These are phyloP conservation scores for Cyaniris semiargus DNA, from an alignment of 2,888 invertebrate genomes.

Conservation along the genomic window DNA sequence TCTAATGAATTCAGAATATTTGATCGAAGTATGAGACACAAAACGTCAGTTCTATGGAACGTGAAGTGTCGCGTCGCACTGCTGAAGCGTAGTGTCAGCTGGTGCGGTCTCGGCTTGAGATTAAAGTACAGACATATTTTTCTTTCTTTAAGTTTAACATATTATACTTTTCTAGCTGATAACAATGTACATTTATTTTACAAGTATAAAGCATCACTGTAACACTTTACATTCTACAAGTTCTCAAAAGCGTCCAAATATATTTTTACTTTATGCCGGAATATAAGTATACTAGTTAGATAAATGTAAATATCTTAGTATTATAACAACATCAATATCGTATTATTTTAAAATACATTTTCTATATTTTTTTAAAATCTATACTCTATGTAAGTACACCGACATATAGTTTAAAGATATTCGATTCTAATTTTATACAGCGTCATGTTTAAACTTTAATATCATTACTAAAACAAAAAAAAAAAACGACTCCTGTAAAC, in stretches of 20 bases:
- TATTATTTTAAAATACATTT: constrained; percentile 7
- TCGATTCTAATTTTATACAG: not conserved
- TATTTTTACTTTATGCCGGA: not conserved
- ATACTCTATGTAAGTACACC: not conserved
- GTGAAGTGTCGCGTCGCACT: too few relatives aligned
- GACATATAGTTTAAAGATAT: not conserved
- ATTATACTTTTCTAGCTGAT: not conserved
- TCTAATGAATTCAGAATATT: too few relatives aligned
- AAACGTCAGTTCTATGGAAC: too few relatives aligned
- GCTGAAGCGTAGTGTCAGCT: not conserved
- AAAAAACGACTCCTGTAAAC: not conserved
- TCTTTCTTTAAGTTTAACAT: not conserved
- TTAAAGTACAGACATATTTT: not conserved
- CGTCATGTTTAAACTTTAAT: not conserved
- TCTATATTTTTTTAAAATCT: not conserved
- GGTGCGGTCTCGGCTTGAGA: not conserved
- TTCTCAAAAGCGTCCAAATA: not conserved
- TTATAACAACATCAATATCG: not conserved
- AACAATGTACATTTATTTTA: not conserved
- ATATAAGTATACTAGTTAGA: not conserved
- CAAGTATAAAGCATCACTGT: not conserved
- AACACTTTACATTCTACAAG: not conserved
- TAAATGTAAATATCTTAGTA: not conserved
- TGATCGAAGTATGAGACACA: too few relatives aligned
- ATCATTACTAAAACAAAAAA: not conserved